Conservation (phyloP, 2,797 vertebrate genomes). For the Thamnophis elegans region DNA sequence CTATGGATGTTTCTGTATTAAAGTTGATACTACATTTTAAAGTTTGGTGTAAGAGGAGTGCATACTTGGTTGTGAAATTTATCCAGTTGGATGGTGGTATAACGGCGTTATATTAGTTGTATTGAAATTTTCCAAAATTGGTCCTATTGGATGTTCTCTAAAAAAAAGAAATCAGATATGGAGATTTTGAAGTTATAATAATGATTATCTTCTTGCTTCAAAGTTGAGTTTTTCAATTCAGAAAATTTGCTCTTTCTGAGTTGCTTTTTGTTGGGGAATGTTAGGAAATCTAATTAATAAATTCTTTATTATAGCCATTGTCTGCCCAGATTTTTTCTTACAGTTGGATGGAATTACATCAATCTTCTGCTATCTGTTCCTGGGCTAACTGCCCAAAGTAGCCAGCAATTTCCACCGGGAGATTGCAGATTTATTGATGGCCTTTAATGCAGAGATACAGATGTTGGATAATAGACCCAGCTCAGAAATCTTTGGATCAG, state of each 20-base stretch:
- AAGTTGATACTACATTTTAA: not conserved
- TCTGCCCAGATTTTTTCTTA: not conserved
- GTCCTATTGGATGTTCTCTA: not conserved
- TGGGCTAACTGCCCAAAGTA: not conserved
- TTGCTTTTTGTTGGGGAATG: not conserved
- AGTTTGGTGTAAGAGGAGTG: not conserved
- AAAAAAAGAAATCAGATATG: not conserved
- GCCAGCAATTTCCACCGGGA: not conserved
- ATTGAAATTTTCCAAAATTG: not conserved
- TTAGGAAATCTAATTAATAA: not conserved
- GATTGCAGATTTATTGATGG: not conserved
- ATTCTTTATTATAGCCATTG: not conserved
- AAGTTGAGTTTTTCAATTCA: not conserved
- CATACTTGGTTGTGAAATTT: not conserved
- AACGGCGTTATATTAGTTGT: not conserved
- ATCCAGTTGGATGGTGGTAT: not conserved
- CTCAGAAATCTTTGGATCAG: not conserved
- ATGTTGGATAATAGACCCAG: not conserved
- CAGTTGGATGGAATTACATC: not conserved
- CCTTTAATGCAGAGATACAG: not conserved
- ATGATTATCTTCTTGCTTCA: not conserved
- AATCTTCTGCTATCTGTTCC: not conserved
- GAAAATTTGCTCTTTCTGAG: not conserved
- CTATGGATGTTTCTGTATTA: not conserved
- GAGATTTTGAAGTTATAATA: not conserved